Evolutionary conservation across 2,113 vertebrate species (phyloP).

Genomic region (Microtus oregoni): DNA sequence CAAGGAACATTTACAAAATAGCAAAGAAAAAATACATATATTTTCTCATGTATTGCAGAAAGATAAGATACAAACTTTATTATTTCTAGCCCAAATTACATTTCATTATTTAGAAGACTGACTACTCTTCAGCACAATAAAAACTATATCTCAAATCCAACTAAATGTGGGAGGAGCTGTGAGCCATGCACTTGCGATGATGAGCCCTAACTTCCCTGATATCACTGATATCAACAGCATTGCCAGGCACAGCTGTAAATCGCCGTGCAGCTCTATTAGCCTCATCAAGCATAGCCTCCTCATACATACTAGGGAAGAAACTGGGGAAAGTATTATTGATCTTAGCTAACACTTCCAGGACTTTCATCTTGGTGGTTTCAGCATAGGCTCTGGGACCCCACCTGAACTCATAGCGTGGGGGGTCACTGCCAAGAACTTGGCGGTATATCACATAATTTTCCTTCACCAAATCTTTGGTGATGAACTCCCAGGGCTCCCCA

Average conservation of each 20-base stretch:
- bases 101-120: neutral
- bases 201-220: neutral
- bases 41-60: neutral
- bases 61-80: neutral
- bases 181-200: neutral
- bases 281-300: neutral
- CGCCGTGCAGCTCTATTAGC: neutral
- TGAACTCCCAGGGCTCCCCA: neutral
- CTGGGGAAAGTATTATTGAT: neutral
- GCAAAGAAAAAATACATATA: neutral
- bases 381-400: neutral
- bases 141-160: neutral
- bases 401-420: neutral
- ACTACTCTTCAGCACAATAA: neutral
- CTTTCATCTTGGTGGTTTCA: neutral
- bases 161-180: neutral
- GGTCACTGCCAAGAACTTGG: neutral
- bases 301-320: neutral
- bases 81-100: neutral
- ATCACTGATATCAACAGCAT: neutral
- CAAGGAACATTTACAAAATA: neutral
- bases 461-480: neutral
- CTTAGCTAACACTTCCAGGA: neutral
- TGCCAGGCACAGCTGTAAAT: neutral
- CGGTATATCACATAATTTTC: neutral